Base-by-base conservation (phyloP, 1,140 invertebrate species). In the Drosophila leontia region DNA sequence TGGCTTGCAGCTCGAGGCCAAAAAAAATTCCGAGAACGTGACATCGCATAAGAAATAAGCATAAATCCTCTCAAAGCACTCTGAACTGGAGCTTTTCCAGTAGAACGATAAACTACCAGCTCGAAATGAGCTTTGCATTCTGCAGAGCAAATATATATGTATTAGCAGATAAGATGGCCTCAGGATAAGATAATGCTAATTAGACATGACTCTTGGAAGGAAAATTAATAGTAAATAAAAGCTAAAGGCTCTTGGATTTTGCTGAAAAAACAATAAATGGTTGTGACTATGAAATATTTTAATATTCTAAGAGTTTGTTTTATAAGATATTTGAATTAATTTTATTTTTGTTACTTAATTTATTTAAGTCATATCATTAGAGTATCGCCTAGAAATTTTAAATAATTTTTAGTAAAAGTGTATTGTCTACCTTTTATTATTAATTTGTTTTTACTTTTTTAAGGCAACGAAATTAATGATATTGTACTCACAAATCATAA, bases 171-270 rank as follows among this genome's bases (percentile, higher is more conserved):
- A 35, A 57, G 63, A 61, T 63, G 74, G 77, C 51, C 67, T 72
- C 9, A 13, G 63, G 77, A 88, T 87, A 88, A 87, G 84, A 88
- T 87, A 88, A 88, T 87, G 80, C 83, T 88, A 87, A 87, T 87
- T 87, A 87, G 47, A 37, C 47, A 65, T 26, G 39, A 67, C 39
- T 67, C 67, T 39, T 42, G 19, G 9, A 15, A 7, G 41, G 13
- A 15, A 23, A 62, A 23, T 17, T 19, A n/a, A 8, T n/a, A 47
- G 34, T 29, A 61, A 61, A n/a, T 45, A 3, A 19, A 32, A 1
- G 29, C 39, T 32, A 6, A 12, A 15, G 26, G 2, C 4, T 8
- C 7, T 15, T 1, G 15, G 56, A 42, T n/a, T 42, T 11, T 1
- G 34, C 8, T 19, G 15, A 37, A 17, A 32, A 42, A 58, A 29